phyloP scores from a whole-genome alignment of 2,888 invertebrate species.

The Drosophila glabriapex region DNA sequence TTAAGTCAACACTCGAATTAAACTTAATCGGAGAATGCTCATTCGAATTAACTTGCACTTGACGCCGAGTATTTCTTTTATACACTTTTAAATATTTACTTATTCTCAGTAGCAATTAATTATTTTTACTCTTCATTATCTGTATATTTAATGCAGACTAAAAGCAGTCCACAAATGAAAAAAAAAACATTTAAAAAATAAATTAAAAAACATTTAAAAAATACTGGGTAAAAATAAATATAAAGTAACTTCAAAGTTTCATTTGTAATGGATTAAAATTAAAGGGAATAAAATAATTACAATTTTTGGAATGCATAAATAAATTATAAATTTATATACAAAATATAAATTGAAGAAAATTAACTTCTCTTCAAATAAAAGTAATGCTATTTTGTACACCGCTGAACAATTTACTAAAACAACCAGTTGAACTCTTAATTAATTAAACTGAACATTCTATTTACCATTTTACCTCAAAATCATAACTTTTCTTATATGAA shows the following conservation, averaged over 20 bases:
- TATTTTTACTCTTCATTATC: background rate
- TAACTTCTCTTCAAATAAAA: background rate
- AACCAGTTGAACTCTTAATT: background rate
- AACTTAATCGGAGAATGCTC: background rate
- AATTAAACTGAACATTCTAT: rapidly evolving
- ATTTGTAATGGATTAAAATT: background rate
- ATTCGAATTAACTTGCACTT: background rate
- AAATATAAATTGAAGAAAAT: background rate
- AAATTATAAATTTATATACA: background rate
- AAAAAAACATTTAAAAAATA: rapidly evolving
- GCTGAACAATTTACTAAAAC: background rate
- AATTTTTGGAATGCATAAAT: too few relatives aligned
- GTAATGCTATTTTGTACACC: background rate
- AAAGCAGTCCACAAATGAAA: background rate
- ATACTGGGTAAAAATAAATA: rapidly evolving
- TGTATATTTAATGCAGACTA: background rate
- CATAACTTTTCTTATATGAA: background rate
- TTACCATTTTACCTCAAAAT: background rate
- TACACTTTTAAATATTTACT: background rate
- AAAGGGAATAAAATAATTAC: too few relatives aligned
- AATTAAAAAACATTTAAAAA: rapidly evolving
- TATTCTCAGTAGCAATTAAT: background rate
- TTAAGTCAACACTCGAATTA: background rate
- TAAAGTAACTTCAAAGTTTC: background rate
- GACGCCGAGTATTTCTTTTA: background rate